Evolutionary conservation across 2,797 vertebrate genomes (phyloP).

Genomic region (Myotis vivesi): DNA sequence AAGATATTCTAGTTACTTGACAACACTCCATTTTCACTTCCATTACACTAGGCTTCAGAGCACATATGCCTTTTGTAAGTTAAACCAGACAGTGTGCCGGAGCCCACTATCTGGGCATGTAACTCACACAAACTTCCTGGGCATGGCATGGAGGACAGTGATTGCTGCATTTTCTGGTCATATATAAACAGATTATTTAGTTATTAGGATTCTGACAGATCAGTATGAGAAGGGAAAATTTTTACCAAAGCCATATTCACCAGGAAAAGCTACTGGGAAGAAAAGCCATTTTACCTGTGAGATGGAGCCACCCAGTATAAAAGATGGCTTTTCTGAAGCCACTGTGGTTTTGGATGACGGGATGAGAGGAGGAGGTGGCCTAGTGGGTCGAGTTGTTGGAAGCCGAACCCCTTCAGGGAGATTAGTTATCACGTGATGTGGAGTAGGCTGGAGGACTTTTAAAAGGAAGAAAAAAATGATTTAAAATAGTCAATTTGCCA

Average conservation of each 20-base stretch:
- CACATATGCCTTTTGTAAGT: background rate
- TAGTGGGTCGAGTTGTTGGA: slow-evolving; percentile 92
- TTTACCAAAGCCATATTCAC: background rate
- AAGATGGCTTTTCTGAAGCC: slow-evolving; percentile 96
- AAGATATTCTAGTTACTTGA: background rate
- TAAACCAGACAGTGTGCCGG: background rate
- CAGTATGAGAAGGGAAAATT: background rate
- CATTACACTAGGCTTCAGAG: background rate
- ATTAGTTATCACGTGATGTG: slow-evolving; percentile 93
- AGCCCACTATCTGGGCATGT: background rate
- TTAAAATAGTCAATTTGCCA: slow-evolving; percentile 41
- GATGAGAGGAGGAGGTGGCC: slow-evolving; percentile 98
- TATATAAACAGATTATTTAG: background rate
- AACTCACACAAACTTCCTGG: background rate
- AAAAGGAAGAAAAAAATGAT: slow-evolving; percentile 38
- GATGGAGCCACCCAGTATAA: slow-evolving; percentile 98
- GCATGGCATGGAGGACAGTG: background rate
- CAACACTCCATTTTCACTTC: background rate
- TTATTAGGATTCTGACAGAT: slow-evolving; percentile 19
- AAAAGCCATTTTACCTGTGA: slow-evolving; percentile 90
- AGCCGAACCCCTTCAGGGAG: slow-evolving; percentile 93
- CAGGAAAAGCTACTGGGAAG: background rate
- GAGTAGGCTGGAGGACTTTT: slow-evolving; percentile 94
- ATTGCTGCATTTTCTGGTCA: background rate
- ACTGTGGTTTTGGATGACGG: slow-evolving; percentile 93